These are phyloP conservation scores for Amaurobius ferox DNA, from an alignment of 2,888 invertebrate species.

Conservation along the genomic window DNA sequence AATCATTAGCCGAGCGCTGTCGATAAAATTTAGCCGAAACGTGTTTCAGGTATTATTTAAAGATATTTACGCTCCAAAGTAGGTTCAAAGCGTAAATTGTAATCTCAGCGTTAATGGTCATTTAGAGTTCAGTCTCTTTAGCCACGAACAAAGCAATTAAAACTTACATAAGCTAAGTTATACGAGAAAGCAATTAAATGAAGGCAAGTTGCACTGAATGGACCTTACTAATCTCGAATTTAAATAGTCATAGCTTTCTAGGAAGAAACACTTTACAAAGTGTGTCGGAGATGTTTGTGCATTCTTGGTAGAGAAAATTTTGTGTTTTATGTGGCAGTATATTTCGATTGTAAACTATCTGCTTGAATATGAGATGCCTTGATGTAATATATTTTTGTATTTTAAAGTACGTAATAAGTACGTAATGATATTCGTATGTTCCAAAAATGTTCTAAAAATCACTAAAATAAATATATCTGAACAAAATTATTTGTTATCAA, in stretches of 20 bases:
- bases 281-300: neutral
- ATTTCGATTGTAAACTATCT: too few relatives aligned
- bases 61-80: constrained; percentile 6
- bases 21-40: neutral
- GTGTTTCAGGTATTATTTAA: neutral
- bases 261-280: neutral
- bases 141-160: constrained; percentile 14
- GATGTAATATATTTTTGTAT: too few relatives aligned
- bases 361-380: too few relatives aligned
- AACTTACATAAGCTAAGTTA: neutral
- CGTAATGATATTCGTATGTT: too few relatives aligned
- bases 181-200: constrained; percentile 4
- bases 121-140: constrained; percentile 9
- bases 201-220: neutral
- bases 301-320: too few relatives aligned
- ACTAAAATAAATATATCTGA: too few relatives aligned
- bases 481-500: too few relatives aligned
- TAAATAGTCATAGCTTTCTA: neutral
- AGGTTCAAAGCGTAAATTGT: neutral
- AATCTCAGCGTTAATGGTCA: constrained; percentile 2
- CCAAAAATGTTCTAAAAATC: too few relatives aligned
- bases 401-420: too few relatives aligned
- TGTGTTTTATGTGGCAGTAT: too few relatives aligned
- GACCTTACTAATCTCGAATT: neutral
- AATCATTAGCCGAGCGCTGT: neutral